phyloP scores from a whole-genome alignment of 1,140 invertebrate species.

The Cotesia glomerata region DNA sequence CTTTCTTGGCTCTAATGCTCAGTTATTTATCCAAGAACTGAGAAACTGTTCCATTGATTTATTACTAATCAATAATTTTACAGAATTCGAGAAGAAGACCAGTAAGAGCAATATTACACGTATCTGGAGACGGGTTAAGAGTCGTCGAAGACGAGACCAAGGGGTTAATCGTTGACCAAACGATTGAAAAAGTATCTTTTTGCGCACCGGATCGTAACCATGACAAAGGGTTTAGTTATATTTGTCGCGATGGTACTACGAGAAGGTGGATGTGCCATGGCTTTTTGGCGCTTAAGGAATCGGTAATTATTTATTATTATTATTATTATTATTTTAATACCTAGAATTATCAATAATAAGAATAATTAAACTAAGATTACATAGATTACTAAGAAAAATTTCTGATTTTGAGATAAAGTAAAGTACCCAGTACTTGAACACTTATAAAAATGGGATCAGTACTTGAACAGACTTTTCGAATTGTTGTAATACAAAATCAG shows the following conservation, averaged over 20 bases:
- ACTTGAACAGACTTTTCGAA: too few species aligned
- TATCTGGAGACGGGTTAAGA: constrained; percentile 95
- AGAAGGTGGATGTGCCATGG: constrained; percentile 99
- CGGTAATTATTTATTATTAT: constrained; percentile 64
- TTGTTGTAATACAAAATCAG: too few species aligned
- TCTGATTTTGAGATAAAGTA: neutral
- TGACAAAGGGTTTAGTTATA: constrained; percentile 96
- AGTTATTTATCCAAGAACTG: too few species aligned
- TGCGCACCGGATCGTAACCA: constrained; percentile 99
- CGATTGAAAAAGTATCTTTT: constrained; percentile 99
- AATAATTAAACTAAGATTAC: too few species aligned
- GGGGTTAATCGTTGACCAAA: constrained; percentile 98
- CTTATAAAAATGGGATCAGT: too few species aligned
- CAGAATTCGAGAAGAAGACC: constrained; percentile 88
- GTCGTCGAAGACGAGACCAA: constrained; percentile 99
- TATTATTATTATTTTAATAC: too few species aligned
- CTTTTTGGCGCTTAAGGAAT: constrained; percentile 94
- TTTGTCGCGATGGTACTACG: constrained; percentile 83
- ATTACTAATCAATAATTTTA: constrained; percentile 29
- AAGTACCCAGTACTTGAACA: too few species aligned
- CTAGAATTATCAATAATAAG: too few species aligned
- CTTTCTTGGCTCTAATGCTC: too few species aligned
- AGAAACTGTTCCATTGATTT: too few species aligned
- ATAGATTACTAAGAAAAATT: neutral
- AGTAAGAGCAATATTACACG: constrained; percentile 89